A percentile compares a stretch with the other conserved stretches of the same genome.
phyloP scores from a whole-genome alignment of 2,797 vertebrate genomes.

The Sarcophilus harrisii region DNA sequence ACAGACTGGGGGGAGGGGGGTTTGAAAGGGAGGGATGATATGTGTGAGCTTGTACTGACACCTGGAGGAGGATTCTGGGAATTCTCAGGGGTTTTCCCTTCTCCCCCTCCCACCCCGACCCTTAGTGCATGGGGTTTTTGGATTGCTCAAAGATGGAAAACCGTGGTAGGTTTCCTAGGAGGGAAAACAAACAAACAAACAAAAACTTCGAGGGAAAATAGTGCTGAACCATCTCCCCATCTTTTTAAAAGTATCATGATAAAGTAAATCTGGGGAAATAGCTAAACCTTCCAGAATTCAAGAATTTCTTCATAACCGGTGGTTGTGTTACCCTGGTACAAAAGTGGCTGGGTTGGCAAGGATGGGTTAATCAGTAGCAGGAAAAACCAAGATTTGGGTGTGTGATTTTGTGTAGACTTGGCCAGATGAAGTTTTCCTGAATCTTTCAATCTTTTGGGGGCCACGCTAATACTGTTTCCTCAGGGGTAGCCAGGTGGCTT shows the following conservation, averaged over 20 bases:
- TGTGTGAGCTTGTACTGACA: conserved; percentile 81
- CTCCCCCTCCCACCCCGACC: neutral
- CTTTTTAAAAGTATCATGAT: conserved; percentile 10
- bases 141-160: neutral
- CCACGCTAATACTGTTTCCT: neutral
- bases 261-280: neutral
- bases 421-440: neutral
- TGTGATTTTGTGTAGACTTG: conserved; percentile 37
- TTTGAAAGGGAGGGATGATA: conserved; percentile 31
- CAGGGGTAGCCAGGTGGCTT: neutral
- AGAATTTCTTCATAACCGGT: neutral
- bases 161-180: neutral
- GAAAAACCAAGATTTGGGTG: neutral
- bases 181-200: neutral
- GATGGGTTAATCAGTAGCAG: conserved; percentile 33
- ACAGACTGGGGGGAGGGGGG: conserved; percentile 59
- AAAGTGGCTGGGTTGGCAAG: neutral
- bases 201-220: conserved; percentile 9
- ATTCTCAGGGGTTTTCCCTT: conserved; percentile 40
- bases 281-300: neutral
- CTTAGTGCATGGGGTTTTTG: neutral
- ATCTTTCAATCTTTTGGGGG: neutral
- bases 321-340: neutral
- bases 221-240: neutral
- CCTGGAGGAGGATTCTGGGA: conserved; percentile 78